Evolutionary conservation across 2,888 invertebrate species (phyloP).

Genomic region (Sisyra nigra): DNA sequence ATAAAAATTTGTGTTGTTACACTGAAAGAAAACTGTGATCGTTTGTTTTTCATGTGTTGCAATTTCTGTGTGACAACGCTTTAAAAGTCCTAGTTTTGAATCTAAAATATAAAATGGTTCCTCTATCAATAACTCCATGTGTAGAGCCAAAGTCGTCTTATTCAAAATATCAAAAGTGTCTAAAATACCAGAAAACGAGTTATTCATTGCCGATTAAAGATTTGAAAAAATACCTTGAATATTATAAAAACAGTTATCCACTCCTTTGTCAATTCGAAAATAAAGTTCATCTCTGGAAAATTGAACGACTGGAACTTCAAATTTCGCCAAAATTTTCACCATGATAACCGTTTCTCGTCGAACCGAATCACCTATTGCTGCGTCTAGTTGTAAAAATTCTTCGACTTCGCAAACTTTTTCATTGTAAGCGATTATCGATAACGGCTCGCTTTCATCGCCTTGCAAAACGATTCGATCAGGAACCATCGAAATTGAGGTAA

Average conservation of each 20-base stretch:
- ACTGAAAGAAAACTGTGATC: conserved; percentile 4
- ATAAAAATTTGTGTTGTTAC: background rate
- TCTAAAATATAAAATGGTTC: background rate
- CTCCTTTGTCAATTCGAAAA: conserved; percentile 34
- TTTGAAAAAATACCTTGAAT: conserved; percentile 26
- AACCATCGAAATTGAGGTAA: background rate
- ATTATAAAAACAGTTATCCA: conserved; percentile 29
- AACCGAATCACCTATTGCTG: conserved; percentile 33
- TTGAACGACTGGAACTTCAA: conserved; percentile 39
- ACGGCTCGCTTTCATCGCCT: conserved; percentile 25
- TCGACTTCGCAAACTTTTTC: conserved; percentile 27
- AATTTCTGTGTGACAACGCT: conserved; percentile 1
- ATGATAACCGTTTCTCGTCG: conserved; percentile 35
- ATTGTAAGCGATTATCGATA: conserved; percentile 27
- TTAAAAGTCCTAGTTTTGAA: background rate
- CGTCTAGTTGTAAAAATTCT: conserved; percentile 41
- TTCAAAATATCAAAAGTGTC: conserved; percentile 6
- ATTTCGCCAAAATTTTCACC: conserved; percentile 34
- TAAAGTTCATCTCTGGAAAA: conserved; percentile 31
- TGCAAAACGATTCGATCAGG: background rate
- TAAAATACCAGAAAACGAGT: conserved; percentile 8
- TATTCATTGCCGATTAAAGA: background rate
- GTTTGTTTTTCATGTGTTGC: conserved; percentile 6
- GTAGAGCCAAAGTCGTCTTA: background rate
- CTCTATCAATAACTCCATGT: background rate